phyloP scores from a whole-genome alignment of 1,140 invertebrate species.

The Stratiolaelaps scimitus region DNA sequence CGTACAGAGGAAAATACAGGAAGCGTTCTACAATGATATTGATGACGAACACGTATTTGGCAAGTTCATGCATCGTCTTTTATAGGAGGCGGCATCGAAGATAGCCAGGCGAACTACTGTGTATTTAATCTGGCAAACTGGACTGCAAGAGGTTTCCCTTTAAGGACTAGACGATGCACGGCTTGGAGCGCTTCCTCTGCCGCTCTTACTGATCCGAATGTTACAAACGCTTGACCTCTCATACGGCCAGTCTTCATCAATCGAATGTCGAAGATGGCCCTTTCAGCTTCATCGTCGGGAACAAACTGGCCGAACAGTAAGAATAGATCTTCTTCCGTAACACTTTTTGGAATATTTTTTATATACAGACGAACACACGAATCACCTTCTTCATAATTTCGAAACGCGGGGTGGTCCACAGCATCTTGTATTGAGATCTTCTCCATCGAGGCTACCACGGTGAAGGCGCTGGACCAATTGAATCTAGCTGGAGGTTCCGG shows the following conservation, averaged over 20 bases:
- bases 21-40: too few species aligned
- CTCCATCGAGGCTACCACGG: neutral
- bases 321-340: constrained; percentile 58
- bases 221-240: constrained; percentile 90
- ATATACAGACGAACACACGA: constrained; percentile 73
- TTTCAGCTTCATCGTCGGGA: constrained; percentile 34
- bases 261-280: constrained; percentile 58
- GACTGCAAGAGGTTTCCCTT: constrained; percentile 77
- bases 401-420: constrained; percentile 54
- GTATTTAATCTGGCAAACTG: constrained; percentile 1
- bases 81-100: too few species aligned
- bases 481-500: constrained; percentile 7
- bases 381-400: constrained; percentile 67
- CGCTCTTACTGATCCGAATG: constrained; percentile 55
- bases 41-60: too few species aligned
- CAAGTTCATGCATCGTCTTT: too few species aligned
- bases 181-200: constrained; percentile 63
- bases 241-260: constrained; percentile 87
- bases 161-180: constrained; percentile 75
- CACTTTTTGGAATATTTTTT: constrained; percentile 76
- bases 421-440: constrained; percentile 30
- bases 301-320: constrained; percentile 54
- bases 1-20: too few species aligned
- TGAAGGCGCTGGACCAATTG: neutral
- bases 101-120: too few species aligned